Percentiles rank a stretch among this genome's conserved stretches.
Conservation (phyloP, 2,113 vertebrate genomes). For the Gallinago media region DNA sequence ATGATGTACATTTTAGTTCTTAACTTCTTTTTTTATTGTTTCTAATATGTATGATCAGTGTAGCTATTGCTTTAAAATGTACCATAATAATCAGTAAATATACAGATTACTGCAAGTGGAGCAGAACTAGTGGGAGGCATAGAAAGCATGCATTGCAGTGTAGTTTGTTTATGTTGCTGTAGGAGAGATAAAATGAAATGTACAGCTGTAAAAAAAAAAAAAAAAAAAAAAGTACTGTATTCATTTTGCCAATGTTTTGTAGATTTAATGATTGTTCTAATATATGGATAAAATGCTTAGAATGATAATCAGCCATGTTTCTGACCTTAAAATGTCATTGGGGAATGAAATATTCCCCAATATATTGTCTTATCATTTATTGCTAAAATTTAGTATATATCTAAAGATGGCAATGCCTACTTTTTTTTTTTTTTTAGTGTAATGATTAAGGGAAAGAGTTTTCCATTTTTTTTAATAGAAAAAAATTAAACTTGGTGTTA, state of each 20-base stretch:
- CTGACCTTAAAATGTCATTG: background rate
- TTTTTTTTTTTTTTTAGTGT: background rate
- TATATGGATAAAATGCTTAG: background rate
- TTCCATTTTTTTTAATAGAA: background rate
- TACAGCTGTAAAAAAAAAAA: background rate
- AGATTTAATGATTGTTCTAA: background rate
- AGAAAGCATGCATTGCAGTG: background rate
- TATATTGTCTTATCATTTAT: background rate
- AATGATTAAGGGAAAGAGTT: background rate
- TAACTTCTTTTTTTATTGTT: slow-evolving; percentile 93
- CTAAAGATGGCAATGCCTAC: background rate
- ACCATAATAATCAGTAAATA: slow-evolving; percentile 96
- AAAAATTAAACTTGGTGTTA: background rate
- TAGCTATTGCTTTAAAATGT: slow-evolving; percentile 91
- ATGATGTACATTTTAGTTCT: slow-evolving; percentile 98
- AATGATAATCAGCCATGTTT: background rate
- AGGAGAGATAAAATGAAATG: background rate
- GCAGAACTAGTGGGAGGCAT: background rate
- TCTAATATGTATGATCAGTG: slow-evolving; percentile 95
- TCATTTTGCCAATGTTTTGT: background rate
- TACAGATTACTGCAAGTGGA: too few species aligned
- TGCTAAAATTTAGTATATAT: background rate
- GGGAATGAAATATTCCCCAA: background rate
- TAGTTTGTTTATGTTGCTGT: background rate
- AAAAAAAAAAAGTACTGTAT: background rate